Percentiles rank a stretch among this genome's conserved stretches.
phyloP scores from a whole-genome alignment of 2,888 invertebrate genomes.

The Lasioglossum malachurum region DNA sequence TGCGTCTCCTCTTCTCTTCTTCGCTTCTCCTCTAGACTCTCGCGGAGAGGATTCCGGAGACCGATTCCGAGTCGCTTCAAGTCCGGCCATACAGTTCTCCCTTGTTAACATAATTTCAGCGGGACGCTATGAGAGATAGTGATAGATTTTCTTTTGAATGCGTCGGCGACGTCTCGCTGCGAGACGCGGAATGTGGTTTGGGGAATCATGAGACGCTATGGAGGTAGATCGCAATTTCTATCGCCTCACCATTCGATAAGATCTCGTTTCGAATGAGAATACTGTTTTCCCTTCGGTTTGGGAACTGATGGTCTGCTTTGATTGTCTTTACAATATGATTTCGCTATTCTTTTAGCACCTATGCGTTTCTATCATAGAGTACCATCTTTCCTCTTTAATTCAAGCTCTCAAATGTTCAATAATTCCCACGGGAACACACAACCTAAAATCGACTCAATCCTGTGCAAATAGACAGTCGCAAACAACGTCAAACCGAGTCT shows the following conservation, averaged over 20 bases:
- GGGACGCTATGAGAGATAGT: not conserved
- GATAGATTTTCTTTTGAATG: not conserved
- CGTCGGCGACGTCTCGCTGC: not conserved
- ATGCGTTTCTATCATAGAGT: not conserved
- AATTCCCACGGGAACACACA: not conserved
- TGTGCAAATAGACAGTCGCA: not conserved
- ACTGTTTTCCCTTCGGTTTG: not conserved
- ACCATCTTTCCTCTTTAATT: not conserved
- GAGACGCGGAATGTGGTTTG: not conserved
- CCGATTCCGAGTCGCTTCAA: not conserved
- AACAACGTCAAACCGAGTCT: not conserved
- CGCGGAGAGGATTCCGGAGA: slow-evolving; percentile 28
- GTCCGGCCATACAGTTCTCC: not conserved
- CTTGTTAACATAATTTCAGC: slow-evolving; percentile 7
- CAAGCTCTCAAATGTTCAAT: not conserved
- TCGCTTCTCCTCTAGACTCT: not conserved
- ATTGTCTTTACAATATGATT: no score
- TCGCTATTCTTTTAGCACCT: no score
- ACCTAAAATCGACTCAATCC: not conserved
- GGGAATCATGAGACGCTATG: not conserved
- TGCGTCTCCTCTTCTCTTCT: not conserved
- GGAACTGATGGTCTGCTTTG: no score
- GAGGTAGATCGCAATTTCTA: not conserved
- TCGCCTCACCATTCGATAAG: not conserved
- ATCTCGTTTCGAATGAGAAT: not conserved